A percentile compares a stretch with the other conserved stretches of the same genome.
These are phyloP conservation scores for Sylvia borin DNA, from an alignment of 2,797 vertebrate genomes.

Conservation along the genomic window DNA sequence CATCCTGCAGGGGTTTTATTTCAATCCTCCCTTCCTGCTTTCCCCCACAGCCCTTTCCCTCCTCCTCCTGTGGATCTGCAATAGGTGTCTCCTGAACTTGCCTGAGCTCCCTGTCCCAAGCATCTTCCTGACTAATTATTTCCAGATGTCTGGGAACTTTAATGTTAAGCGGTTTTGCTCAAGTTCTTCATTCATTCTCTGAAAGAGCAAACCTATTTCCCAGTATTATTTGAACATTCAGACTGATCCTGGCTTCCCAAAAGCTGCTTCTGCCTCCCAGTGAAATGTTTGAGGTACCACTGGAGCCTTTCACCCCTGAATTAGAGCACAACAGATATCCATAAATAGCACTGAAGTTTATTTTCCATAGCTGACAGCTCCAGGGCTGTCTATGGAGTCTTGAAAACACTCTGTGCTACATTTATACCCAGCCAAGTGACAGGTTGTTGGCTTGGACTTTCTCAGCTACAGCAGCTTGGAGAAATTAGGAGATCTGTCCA, in stretches of 20 bases:
- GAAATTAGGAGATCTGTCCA: not conserved
- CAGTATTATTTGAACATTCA: not conserved
- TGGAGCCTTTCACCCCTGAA: not conserved
- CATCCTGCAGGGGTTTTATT: not conserved
- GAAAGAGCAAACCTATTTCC: not conserved
- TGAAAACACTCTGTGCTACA: not conserved
- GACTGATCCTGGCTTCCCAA: not conserved
- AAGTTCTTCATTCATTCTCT: not conserved
- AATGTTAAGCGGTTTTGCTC: not conserved
- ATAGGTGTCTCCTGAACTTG: slow-evolving; percentile 69
- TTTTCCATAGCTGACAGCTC: not conserved
- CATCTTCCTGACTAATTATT: slow-evolving; percentile 59
- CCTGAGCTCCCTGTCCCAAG: slow-evolving; percentile 48
- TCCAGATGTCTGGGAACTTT: slow-evolving; percentile 70
- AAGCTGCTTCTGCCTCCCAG: not conserved
- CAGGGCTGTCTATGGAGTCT: not conserved
- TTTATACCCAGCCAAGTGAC: not conserved
- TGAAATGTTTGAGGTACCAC: not conserved
- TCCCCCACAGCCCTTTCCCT: slow-evolving; percentile 22
- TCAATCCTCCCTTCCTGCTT: slow-evolving; percentile 61
- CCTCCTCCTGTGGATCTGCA: slow-evolving; percentile 58
- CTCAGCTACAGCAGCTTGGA: not conserved
- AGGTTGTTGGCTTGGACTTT: not conserved
- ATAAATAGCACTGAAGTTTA: not conserved
- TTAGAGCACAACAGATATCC: not conserved